These are phyloP conservation scores for Notodonta dromedarius DNA, from an alignment of 2,888 invertebrate genomes.

Conservation along the genomic window DNA sequence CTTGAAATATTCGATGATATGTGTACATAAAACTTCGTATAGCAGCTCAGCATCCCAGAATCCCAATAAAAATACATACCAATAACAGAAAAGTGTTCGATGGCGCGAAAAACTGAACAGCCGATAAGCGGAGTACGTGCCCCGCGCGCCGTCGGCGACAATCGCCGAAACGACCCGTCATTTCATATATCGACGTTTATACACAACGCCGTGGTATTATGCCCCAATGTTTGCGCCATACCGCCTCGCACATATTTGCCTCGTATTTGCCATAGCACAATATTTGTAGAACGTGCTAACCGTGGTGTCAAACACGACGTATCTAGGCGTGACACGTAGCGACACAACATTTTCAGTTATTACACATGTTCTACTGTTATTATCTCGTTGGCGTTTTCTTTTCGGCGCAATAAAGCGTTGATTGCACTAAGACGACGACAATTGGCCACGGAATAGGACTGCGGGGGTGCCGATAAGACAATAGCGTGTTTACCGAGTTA, in stretches of 20 bases:
- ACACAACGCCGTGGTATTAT: constrained; percentile 60
- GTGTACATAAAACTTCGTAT: constrained; percentile 26
- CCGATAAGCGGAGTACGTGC: constrained; percentile 71
- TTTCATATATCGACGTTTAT: constrained; percentile 54
- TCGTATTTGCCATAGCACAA: constrained; percentile 79
- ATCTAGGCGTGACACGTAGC: constrained; percentile 78
- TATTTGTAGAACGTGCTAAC: constrained; percentile 83
- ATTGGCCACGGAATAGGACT: constrained; percentile 64
- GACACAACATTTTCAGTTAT: constrained; percentile 71
- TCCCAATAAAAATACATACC: constrained; percentile 40
- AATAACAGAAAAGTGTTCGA: constrained; percentile 50
- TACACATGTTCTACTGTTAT: constrained; percentile 70
- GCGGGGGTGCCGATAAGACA: constrained; percentile 69
- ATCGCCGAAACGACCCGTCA: constrained; percentile 70
- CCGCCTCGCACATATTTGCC: constrained; percentile 55
- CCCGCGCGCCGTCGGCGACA: constrained; percentile 58
- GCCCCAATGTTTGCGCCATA: constrained; percentile 71
- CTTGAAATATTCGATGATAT: constrained; percentile 13
- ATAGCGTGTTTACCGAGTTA: constrained; percentile 46
- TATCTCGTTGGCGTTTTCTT: constrained; percentile 72
- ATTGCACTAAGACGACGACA: constrained; percentile 68
- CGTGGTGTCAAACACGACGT: constrained; percentile 74
- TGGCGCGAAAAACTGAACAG: constrained; percentile 51
- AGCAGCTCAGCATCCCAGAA: constrained; percentile 27
- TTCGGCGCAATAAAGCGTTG: constrained; percentile 76